phyloP scores from a whole-genome alignment of 2,888 invertebrate genomes.

The Limnephilus lunatus region DNA sequence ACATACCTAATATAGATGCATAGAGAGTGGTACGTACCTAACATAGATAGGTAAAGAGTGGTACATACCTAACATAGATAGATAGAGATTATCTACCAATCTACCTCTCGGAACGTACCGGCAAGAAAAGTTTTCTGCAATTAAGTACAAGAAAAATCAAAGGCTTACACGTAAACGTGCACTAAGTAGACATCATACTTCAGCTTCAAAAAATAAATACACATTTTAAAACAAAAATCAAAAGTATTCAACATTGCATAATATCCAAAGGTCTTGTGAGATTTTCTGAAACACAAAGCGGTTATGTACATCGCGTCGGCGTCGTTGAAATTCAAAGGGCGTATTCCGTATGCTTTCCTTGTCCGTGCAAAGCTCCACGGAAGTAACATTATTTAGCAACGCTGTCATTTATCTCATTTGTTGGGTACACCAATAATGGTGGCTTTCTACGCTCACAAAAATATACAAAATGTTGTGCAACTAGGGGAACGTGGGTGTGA shows the following conservation, averaged over 20 bases:
- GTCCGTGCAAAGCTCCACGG: neutral
- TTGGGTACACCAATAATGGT: neutral
- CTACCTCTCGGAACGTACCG: too few species aligned
- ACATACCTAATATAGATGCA: too few species aligned
- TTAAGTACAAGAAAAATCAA: too few species aligned
- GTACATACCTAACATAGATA: too few species aligned
- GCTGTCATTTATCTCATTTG: conserved; percentile 10
- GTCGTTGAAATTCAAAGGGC: neutral
- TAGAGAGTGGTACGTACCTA: too few species aligned
- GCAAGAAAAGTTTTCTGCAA: too few species aligned
- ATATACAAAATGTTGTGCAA: neutral
- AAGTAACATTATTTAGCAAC: neutral
- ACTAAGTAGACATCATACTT: too few species aligned
- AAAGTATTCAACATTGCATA: neutral
- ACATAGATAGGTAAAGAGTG: too few species aligned
- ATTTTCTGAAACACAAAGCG: neutral
- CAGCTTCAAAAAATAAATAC: too few species aligned
- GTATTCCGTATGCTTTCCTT: neutral
- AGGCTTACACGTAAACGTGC: too few species aligned
- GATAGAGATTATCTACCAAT: too few species aligned
- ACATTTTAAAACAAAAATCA: neutral
- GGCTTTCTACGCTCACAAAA: neutral
- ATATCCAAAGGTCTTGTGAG: neutral
- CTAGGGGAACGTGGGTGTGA: neutral
- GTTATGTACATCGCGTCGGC: neutral